Conservation (phyloP, 2,113 vertebrate genomes). For the Phasianus colchicus region DNA sequence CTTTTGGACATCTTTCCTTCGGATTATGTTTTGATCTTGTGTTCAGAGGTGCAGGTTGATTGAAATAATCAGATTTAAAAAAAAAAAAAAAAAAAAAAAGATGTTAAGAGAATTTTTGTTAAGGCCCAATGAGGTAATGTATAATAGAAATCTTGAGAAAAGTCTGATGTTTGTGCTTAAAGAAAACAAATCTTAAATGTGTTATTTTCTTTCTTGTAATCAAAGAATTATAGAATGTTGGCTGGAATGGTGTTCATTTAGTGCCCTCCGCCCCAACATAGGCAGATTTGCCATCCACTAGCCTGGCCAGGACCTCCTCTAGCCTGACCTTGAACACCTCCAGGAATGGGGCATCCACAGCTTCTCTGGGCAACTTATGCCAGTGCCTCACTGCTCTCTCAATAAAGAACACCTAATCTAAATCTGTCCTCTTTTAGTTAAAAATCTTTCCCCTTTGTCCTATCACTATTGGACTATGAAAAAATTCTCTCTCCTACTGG, state of each 20-base stretch:
- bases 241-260: not conserved
- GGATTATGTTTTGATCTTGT: not conserved
- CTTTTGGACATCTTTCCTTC: not conserved
- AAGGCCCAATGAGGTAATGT: not conserved
- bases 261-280: not conserved
- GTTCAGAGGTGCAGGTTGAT: not conserved
- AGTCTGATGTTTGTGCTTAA: not conserved
- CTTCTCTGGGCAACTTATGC: not conserved
- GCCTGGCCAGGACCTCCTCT: not conserved
- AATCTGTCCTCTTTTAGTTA: too few species aligned
- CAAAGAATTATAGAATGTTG: not conserved
- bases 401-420: too few species aligned
- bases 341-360: not conserved
- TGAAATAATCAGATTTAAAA: not conserved
- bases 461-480: too few species aligned
- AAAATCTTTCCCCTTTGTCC: too few species aligned
- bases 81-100: too few species aligned
- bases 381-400: too few species aligned
- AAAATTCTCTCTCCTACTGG: too few species aligned
- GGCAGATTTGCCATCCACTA: not conserved
- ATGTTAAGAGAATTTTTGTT: not conserved
- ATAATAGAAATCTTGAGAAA: not conserved
- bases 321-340: not conserved
- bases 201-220: not conserved
- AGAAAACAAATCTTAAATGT: not conserved